These are phyloP conservation scores for Benitochromis conjunctus DNA, from an alignment of 2,113 vertebrate genomes.

Conservation along the genomic window DNA sequence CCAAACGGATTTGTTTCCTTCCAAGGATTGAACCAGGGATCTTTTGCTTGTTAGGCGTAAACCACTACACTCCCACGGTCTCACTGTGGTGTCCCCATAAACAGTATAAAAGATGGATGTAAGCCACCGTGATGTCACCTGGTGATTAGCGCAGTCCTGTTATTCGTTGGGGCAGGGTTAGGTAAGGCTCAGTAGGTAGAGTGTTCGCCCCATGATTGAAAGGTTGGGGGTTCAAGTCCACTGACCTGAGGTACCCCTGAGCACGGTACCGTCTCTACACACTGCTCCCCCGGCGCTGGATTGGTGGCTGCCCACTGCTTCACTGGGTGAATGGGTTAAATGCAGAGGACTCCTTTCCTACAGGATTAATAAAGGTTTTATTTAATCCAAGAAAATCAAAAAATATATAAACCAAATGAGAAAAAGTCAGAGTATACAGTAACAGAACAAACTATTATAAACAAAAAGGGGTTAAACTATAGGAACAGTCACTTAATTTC, in stretches of 20 bases:
- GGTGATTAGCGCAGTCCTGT: fast-evolving
- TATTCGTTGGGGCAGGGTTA: background rate
- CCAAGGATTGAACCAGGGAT: background rate
- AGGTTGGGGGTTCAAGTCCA: too few species aligned
- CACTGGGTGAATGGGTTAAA: too few species aligned
- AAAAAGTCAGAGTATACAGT: too few species aligned
- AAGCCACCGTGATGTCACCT: background rate
- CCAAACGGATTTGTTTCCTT: too few species aligned
- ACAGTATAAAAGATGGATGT: background rate
- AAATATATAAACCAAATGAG: too few species aligned
- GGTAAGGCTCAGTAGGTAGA: too few species aligned
- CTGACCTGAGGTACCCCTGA: too few species aligned
- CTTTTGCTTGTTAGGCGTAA: background rate
- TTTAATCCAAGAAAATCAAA: background rate
- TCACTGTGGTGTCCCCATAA: background rate
- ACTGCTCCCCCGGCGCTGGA: too few species aligned
- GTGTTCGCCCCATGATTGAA: too few species aligned
- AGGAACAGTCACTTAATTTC: background rate
- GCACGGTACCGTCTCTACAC: too few species aligned
- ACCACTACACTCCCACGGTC: background rate
- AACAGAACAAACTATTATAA: background rate
- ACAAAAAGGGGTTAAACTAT: background rate
- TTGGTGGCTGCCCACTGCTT: too few species aligned
- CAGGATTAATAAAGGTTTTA: background rate
- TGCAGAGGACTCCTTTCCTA: too few species aligned